Base-by-base conservation (phyloP, 2,113 vertebrate species). In the Phodopus roborovskii region DNA sequence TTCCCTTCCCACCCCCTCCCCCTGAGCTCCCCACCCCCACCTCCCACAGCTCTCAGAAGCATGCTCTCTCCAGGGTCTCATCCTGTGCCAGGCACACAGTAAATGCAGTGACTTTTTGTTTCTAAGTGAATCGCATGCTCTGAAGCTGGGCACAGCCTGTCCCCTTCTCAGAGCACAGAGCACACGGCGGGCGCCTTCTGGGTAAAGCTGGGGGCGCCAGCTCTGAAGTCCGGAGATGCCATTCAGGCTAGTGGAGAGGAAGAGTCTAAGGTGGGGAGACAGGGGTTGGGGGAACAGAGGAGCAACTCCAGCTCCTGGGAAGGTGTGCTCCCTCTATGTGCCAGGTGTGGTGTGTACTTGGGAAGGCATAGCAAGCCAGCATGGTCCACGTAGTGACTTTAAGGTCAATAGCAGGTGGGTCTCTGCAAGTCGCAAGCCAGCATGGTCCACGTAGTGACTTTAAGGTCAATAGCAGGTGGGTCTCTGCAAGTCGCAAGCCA, bases 91-190 rank as follows among this genome's bases (percentile, higher is more conserved):
- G 92, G 90, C 50, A 90, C 90, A 53, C n/a, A 94, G 45, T 50
- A 93, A 91, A 90, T 75, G 81, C 68, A 84, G 78, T 78, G 75
- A 79, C 78, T 87, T 68, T 95, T 94, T 97, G 92, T 88, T 96
- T 94, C 73, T 78, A 79, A 96, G 78, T 70, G 89, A 89, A 93
- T 87, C 74, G 90, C 79, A 73, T 7, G 64, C 60, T 94, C 90
- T 93, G 96, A 71, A 93, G 92, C 79, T 66, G 93, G 92, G 95
- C 70, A 84, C 92, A 50, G 58, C 33, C 64, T 0, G 12, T 39
- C 50, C 75, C 56, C 39, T 87, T 94, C 81, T 97, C 78, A 58
- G 33, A 71, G 73, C 88, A 82, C 86, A 66, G 92, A 91, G 60
- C 85, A 42, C 66, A 60, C 45, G 56, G 50, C 68, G 39, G 56